Percentiles rank a stretch among this genome's conserved stretches.
Conservation (phyloP, 2,797 vertebrate species). For the Cephalopachus bancanus region DNA sequence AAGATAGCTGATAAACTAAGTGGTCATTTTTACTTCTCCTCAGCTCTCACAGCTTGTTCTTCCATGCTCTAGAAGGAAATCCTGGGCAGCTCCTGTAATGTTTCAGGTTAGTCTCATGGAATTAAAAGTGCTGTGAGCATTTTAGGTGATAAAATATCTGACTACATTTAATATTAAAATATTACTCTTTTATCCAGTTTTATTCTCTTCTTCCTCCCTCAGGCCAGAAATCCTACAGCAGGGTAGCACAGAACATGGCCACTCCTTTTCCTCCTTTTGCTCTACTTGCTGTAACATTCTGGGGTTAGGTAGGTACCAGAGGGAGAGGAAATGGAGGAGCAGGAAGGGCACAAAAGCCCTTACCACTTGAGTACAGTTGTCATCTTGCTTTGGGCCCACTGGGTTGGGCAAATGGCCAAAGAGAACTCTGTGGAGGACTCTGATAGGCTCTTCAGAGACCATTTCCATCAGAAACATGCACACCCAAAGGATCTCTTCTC, state of each 20-base stretch:
- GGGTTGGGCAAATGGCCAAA: background rate
- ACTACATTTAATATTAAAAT: slow-evolving; percentile 20
- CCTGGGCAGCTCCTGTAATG: background rate
- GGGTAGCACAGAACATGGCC: background rate
- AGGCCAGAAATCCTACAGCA: background rate
- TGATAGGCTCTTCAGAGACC: background rate
- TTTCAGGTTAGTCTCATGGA: background rate
- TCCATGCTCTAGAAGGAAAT: background rate
- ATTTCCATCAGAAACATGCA: too few species aligned
- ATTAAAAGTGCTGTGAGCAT: background rate
- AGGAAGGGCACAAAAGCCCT: background rate
- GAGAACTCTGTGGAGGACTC: background rate
- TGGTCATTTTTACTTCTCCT: background rate
- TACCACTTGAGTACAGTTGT: background rate
- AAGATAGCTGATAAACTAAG: background rate
- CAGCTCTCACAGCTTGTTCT: background rate
- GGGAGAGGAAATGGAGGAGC: background rate
- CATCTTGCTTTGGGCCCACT: background rate
- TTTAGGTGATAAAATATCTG: background rate
- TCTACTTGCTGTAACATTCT: background rate
- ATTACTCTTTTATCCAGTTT: background rate
- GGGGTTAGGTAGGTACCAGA: too few species aligned
- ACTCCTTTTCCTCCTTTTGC: background rate
- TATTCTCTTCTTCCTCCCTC: background rate
- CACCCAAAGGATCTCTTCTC: background rate